A percentile compares a stretch with the other conserved stretches of the same genome.
Evolutionary conservation across 2,113 vertebrate species (phyloP).

Genomic region (Phyllopteryx taeniolatus): DNA sequence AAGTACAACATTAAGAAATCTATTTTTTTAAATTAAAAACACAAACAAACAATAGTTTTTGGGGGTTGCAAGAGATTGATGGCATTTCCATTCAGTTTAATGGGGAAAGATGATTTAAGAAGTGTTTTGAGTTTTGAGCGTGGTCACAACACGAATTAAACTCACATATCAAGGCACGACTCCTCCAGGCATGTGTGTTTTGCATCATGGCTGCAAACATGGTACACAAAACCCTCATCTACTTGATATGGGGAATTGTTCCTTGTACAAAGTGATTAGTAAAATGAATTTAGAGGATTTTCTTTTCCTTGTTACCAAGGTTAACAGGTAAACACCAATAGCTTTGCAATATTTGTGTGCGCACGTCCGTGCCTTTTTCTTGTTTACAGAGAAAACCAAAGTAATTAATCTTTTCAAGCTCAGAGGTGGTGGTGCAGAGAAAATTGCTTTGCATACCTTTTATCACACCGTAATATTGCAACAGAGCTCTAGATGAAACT

Average conservation of each 20-base stretch:
- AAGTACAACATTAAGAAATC: too few species aligned
- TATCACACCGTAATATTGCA: slow-evolving; percentile 36
- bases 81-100: too few species aligned
- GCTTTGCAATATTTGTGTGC: background rate
- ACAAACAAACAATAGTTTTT: too few species aligned
- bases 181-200: background rate
- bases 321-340: slow-evolving; percentile 31
- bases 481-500: slow-evolving; percentile 37
- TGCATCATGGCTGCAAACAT: background rate
- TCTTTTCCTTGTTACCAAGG: slow-evolving; percentile 15
- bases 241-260: background rate
- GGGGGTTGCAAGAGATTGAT: too few species aligned
- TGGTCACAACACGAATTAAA: too few species aligned
- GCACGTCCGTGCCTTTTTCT: background rate
- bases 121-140: background rate
- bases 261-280: slow-evolving; percentile 19
- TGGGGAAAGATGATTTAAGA: too few species aligned
- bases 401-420: slow-evolving; percentile 54
- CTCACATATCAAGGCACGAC: too few species aligned
- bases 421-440: slow-evolving; percentile 27
- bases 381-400: slow-evolving; percentile 34
- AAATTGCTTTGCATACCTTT: slow-evolving; percentile 58
- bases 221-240: background rate
- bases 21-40: too few species aligned
- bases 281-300: slow-evolving; percentile 13